Conservation (phyloP, 2,888 invertebrate species). For the Drosophila robusta region DNA sequence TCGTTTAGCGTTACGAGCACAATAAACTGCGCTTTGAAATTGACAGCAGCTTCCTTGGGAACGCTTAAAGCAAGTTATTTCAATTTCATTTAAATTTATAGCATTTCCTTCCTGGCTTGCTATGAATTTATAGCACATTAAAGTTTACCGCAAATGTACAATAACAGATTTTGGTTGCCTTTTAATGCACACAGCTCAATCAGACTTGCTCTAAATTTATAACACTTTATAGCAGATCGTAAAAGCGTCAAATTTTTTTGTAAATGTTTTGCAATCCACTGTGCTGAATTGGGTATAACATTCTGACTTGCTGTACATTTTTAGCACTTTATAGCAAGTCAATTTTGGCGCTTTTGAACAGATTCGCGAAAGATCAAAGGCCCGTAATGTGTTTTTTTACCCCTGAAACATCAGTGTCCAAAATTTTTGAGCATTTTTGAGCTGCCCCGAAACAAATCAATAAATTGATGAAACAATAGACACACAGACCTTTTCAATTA, state of each 20-base stretch:
- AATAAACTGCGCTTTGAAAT: not conserved
- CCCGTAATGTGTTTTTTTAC: slow-evolving; percentile 52
- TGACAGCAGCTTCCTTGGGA: not conserved
- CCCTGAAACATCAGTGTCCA: slow-evolving; percentile 57
- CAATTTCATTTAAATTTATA: not conserved
- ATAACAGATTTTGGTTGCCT: not conserved
- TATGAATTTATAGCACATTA: not conserved
- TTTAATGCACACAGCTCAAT: not conserved
- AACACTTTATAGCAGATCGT: not conserved
- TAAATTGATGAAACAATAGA: slow-evolving; percentile 53
- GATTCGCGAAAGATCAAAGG: slow-evolving; percentile 59
- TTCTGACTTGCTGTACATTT: slow-evolving; percentile 21
- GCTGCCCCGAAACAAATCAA: slow-evolving; percentile 52
- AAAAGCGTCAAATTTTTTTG: not conserved
- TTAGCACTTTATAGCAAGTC: slow-evolving; percentile 15
- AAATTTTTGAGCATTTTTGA: slow-evolving; percentile 58
- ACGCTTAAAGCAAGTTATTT: not conserved
- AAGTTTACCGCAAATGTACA: not conserved
- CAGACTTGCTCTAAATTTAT: slow-evolving; percentile 7
- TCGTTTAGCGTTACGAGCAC: not conserved
- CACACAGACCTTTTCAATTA: slow-evolving; percentile 34
- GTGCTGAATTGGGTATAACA: slow-evolving; percentile 1
- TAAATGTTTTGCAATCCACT: not conserved
- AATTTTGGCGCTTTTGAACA: slow-evolving; percentile 12
- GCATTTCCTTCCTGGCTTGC: not conserved